A percentile compares a stretch with the other conserved stretches of the same genome.
Conservation (phyloP, 2,797 vertebrate genomes). For the Austrolebias charrua region DNA sequence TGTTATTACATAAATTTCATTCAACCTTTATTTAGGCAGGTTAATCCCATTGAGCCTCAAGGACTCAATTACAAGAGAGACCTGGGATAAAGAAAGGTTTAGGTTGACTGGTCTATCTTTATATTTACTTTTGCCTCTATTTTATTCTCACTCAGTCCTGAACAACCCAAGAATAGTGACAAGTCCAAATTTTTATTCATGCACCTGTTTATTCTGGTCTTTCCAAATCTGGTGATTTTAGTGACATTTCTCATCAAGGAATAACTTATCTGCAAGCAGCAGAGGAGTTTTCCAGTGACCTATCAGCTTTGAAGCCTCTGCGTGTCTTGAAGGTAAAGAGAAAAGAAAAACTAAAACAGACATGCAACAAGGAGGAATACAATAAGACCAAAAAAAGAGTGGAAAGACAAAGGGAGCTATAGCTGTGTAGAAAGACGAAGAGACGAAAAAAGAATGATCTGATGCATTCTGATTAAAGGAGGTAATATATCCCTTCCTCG, state of each 20-base stretch:
- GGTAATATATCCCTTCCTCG: constrained; percentile 25
- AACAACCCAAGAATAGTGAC: constrained; percentile 21
- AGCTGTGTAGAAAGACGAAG: constrained; percentile 36
- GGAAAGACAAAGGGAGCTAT: constrained; percentile 27
- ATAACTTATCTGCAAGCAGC: constrained; percentile 50
- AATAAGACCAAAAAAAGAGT: background rate
- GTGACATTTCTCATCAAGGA: constrained; percentile 5
- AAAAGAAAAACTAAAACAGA: constrained; percentile 10
- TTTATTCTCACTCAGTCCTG: constrained; percentile 32
- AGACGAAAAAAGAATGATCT: constrained; percentile 36
- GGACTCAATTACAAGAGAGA: too few species aligned
- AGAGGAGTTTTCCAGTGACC: constrained; percentile 62
- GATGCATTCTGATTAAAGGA: constrained; percentile 56
- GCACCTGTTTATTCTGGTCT: constrained; percentile 38
- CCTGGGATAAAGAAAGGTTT: too few species aligned
- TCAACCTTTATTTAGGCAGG: too few species aligned
- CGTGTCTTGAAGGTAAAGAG: constrained; percentile 38
- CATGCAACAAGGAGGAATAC: constrained; percentile 24
- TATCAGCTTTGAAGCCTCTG: constrained; percentile 58
- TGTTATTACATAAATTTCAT: background rate
- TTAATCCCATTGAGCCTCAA: too few species aligned
- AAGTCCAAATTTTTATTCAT: constrained; percentile 6
- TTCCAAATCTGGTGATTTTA: constrained; percentile 5
- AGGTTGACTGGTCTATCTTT: constrained; percentile 1
- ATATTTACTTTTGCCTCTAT: constrained; percentile 15